These are phyloP conservation scores for Ochotona curzoniae DNA, from an alignment of 2,113 vertebrate species.

Conservation along the genomic window DNA sequence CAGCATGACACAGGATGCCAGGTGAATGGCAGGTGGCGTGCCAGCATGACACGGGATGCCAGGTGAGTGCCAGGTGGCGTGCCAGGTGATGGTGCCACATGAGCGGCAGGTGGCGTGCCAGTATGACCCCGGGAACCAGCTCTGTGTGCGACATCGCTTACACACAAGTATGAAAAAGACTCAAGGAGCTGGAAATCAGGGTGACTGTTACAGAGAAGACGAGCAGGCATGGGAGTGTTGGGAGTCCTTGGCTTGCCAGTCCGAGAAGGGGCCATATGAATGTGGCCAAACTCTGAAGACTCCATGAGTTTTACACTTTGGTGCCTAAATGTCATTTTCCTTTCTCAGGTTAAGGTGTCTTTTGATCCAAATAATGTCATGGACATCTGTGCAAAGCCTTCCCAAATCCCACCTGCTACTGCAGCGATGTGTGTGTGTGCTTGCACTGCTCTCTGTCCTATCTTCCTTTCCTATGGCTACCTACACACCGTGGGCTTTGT, in stretches of 20 bases:
- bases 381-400: neutral
- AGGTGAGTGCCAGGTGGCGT: no score
- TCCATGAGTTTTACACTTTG: neutral
- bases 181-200: neutral
- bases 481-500: neutral
- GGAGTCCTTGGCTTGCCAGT: neutral
- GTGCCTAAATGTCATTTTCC: neutral
- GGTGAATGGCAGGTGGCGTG: no score
- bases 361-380: neutral
- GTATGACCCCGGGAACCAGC: no score
- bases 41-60: no score
- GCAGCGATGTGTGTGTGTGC: no score
- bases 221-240: accelerated
- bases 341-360: neutral
- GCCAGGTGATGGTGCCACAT: no score
- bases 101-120: no score
- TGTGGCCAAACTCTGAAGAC: neutral
- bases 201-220: accelerated
- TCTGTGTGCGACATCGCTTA: neutral
- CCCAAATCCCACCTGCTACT: neutral
- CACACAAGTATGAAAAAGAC: neutral
- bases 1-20: no score
- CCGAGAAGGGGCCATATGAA: accelerated
- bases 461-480: no score
- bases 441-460: accelerated